Evolutionary conservation across 2,113 vertebrate genomes (phyloP).

Genomic region (Lichenostomus cassidix): DNA sequence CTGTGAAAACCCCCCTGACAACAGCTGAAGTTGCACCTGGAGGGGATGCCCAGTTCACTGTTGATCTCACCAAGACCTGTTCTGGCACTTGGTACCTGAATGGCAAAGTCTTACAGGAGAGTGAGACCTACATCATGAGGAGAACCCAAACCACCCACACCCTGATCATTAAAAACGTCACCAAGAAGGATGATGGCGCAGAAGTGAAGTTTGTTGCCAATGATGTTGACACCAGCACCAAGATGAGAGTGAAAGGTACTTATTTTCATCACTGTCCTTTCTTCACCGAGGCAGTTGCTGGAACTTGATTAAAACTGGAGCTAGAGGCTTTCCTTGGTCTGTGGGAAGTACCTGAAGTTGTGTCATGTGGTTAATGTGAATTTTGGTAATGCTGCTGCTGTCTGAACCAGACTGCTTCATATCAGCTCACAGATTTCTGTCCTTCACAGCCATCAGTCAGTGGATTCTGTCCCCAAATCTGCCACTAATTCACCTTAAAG

Average conservation of each 20-base stretch:
- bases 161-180: conserved; percentile 80
- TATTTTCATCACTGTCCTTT: not conserved
- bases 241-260: conserved; percentile 86
- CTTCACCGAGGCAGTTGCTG: not conserved
- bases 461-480: not conserved
- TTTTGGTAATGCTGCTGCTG: not conserved
- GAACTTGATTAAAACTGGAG: not conserved
- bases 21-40: conserved; percentile 71
- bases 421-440: not conserved
- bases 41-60: conserved; percentile 83
- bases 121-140: conserved; percentile 80
- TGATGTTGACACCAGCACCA: conserved; percentile 80
- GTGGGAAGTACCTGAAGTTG: not conserved
- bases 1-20: conserved; percentile 81
- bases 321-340: not conserved
- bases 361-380: not conserved
- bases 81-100: conserved; percentile 87
- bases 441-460: not conserved
- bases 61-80: conserved; percentile 83
- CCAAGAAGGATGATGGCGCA: conserved; percentile 74
- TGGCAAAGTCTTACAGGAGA: conserved; percentile 80
- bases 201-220: conserved; percentile 87
- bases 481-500: not conserved
- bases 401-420: not conserved
- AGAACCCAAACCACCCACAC: conserved; percentile 81